These are phyloP conservation scores for Netelia virgata DNA, from an alignment of 2,888 invertebrate species.

Conservation along the genomic window DNA sequence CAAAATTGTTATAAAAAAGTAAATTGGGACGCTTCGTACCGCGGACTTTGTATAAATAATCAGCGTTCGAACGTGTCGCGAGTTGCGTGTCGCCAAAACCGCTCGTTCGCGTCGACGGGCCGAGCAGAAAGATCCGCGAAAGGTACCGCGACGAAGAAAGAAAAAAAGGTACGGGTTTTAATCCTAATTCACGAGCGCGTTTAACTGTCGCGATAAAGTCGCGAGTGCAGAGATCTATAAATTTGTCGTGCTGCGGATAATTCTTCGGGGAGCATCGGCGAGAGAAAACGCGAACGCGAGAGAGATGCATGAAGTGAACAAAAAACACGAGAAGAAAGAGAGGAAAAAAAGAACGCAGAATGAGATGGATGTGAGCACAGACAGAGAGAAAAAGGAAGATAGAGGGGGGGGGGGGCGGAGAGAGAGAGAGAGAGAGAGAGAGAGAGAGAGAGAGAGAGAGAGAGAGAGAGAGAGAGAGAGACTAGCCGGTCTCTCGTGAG, in stretches of 20 bases:
- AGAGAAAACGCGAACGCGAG: slow-evolving; percentile 60
- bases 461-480: slow-evolving; percentile 58
- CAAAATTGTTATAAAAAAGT: too few relatives aligned
- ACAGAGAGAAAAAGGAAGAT: slow-evolving; percentile 59
- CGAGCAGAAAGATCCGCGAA: not conserved
- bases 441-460: slow-evolving; percentile 57
- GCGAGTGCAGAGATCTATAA: slow-evolving; percentile 69
- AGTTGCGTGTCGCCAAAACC: too few relatives aligned
- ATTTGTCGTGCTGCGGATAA: slow-evolving; percentile 67
- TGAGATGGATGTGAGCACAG: slow-evolving; percentile 63
- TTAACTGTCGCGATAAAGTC: slow-evolving; percentile 69
- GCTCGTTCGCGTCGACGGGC: not conserved
- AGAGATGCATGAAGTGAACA: slow-evolving; percentile 23
- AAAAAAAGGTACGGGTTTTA: slow-evolving; percentile 57
- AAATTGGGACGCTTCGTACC: too few relatives aligned
- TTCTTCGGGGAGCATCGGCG: slow-evolving; percentile 61
- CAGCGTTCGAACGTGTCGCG: slow-evolving; percentile 23
- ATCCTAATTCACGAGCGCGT: slow-evolving; percentile 68
- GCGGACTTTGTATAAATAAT: slow-evolving; percentile 5
- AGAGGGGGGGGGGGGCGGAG: too few relatives aligned
- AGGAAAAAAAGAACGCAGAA: slow-evolving; percentile 38
- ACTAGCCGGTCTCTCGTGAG: slow-evolving; percentile 54
- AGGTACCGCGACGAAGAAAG: slow-evolving; percentile 15
- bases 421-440: slow-evolving; percentile 57
- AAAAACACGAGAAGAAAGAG: slow-evolving; percentile 20